A percentile compares a stretch with the other conserved stretches of the same genome.
These are phyloP conservation scores for Enhydra lutris DNA, from an alignment of 2,113 vertebrate genomes.

Conservation along the genomic window DNA sequence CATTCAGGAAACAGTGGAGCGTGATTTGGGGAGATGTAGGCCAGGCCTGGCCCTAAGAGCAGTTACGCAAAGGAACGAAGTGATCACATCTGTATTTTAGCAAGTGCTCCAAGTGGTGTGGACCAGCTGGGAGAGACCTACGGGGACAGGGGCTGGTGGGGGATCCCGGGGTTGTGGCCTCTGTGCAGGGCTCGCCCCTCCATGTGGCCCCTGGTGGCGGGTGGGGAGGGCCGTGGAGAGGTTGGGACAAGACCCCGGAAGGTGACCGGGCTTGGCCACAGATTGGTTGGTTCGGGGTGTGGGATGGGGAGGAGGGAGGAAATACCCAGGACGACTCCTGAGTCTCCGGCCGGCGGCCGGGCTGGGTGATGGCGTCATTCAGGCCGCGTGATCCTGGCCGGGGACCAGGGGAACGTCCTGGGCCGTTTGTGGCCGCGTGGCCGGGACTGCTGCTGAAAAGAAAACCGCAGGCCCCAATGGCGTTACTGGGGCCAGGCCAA, in stretches of 20 bases:
- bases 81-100: constrained; percentile 47
- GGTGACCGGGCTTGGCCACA: neutral
- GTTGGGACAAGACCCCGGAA: neutral
- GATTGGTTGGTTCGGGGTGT: neutral
- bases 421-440: neutral
- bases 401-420: neutral
- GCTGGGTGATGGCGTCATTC: rapidly evolving
- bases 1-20: neutral
- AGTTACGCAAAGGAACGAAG: neutral
- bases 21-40: constrained; percentile 5
- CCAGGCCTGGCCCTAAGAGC: neutral
- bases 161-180: neutral
- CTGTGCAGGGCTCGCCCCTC: neutral
- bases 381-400: neutral
- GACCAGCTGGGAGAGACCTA: neutral
- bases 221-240: neutral
- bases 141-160: neutral
- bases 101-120: neutral
- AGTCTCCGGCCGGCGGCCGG: neutral
- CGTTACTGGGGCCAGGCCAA: neutral
- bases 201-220: neutral
- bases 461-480: neutral
- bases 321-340: neutral
- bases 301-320: neutral
- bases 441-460: neutral